phyloP scores from a whole-genome alignment of 1,140 invertebrate genomes.

The Pteromalus puparum region DNA sequence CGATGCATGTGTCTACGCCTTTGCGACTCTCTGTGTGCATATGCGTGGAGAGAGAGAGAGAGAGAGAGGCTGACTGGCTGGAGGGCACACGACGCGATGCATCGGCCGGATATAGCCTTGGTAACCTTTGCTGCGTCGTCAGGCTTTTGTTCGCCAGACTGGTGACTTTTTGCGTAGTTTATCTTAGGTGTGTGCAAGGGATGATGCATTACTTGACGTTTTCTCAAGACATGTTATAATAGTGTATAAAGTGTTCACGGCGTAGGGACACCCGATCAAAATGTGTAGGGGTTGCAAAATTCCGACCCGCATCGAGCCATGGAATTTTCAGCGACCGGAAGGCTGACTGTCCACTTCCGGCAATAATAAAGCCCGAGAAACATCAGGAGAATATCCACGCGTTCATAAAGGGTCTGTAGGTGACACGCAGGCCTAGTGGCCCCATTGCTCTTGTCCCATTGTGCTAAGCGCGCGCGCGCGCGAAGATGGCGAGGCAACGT shows the following conservation, averaged over 20 bases:
- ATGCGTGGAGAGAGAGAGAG: background rate
- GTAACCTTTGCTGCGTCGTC: background rate
- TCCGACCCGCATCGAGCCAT: no score
- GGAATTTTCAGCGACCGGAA: no score
- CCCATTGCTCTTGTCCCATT: constrained; percentile 40
- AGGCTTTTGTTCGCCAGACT: background rate
- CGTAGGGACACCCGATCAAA: no score
- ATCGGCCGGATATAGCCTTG: constrained; percentile 13
- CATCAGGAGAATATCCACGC: constrained; percentile 1
- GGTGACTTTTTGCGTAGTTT: background rate
- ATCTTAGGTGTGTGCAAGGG: background rate
- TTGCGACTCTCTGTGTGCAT: background rate
- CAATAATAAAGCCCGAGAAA: background rate
- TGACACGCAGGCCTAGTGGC: constrained; percentile 60
- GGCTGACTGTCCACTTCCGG: background rate
- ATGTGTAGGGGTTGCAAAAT: no score
- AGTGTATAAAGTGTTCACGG: no score
- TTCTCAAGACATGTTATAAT: no score
- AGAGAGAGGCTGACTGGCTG: background rate
- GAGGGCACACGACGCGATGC: background rate
- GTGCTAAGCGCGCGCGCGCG: constrained; percentile 60
- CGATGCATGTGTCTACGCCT: constrained; percentile 11
- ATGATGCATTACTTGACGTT: background rate
- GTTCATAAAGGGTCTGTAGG: constrained; percentile 50
- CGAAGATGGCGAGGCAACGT: constrained; percentile 70